Base-by-base conservation (phyloP, 2,888 invertebrate species). In the Caenorhabditis wallacei region DNA sequence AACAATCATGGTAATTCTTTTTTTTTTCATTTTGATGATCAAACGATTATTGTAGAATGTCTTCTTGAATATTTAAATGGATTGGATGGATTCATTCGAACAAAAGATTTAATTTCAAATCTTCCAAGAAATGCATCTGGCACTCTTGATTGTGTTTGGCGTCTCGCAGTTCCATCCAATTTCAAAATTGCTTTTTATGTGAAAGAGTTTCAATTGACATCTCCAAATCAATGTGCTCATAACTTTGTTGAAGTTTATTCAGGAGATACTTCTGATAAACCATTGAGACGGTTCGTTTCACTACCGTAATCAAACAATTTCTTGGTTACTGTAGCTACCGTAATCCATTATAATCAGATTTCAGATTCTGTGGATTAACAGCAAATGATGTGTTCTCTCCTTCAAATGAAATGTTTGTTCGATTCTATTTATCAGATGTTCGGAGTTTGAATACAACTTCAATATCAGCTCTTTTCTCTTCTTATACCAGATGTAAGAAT, bases 161-260 rank as follows among this genome's bases (percentile, higher is more conserved):
- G 82, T 22, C 76, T 89, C 8, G 82, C 82, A 57, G 88, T 89
- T 26, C 83, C 84, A 11, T 10, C 70, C 7, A 61, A 82, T 11
- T 81, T 82, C 35, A 68, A 85, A 37, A 84, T 90, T 20, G 87
- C 89, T 1, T 72, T 91, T 37, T 89, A 89, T 72, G 85, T 91
- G 30, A 85, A 88, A 35, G 84, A 89, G 8, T 92, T 92, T 53
- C 59, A 84, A 7, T 74, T 91, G 64, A 89, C 87, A 10, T 70
- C 83, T 30, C 91, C 91, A 8, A 92, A 92, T 84, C 88, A 89
- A 63, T 92, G 92, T 82, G 79, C 69, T n/a, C 78, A 88, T 16
- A 92, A 92, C 66, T 90, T 89, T 70, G 74, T 91, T 13, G 91
- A 91, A 83, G 82, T 92, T 11, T 92, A 90, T 80, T 86, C 88